A percentile compares a stretch with the other conserved stretches of the same genome.
phyloP scores from a whole-genome alignment of 2,888 invertebrate genomes.

The Orgyia antiqua region DNA sequence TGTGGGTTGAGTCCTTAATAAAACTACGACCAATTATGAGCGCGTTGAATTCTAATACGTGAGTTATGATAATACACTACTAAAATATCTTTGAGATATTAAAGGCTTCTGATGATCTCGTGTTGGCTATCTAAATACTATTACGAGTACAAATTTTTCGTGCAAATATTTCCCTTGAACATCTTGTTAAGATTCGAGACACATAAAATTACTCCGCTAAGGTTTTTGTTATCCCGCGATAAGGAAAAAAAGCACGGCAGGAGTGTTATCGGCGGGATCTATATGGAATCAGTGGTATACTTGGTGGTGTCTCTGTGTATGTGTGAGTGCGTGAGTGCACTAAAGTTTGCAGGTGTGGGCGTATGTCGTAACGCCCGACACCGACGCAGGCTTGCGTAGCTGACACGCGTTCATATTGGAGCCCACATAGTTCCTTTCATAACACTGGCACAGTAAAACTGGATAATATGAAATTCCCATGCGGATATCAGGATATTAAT shows the following conservation, averaged over 20 bases:
- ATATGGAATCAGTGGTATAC: conserved; percentile 41
- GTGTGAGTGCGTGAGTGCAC: conserved; percentile 24
- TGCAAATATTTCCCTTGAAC: too few relatives aligned
- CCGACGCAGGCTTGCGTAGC: conserved; percentile 55
- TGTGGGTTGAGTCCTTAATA: too few relatives aligned
- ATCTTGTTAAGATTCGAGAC: too few relatives aligned
- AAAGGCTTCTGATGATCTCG: too few relatives aligned
- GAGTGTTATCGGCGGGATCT: conserved; percentile 43
- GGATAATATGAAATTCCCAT: too few relatives aligned
- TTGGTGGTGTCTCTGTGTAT: conserved; percentile 29
- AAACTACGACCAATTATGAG: too few relatives aligned
- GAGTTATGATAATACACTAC: conserved; percentile 9
- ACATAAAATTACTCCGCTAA: conserved; percentile 15
- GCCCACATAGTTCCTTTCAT: too few relatives aligned
- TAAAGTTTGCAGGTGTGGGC: conserved; percentile 41
- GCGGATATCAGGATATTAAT: too few relatives aligned
- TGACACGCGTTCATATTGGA: conserved; percentile 43
- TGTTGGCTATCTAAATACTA: too few relatives aligned
- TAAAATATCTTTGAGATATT: too few relatives aligned
- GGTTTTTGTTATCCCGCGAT: conserved; percentile 19
- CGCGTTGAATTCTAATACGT: conserved; percentile 45
- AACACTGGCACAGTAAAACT: too few relatives aligned
- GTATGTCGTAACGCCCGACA: conserved; percentile 60
- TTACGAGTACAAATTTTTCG: too few relatives aligned
- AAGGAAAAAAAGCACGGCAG: conserved; percentile 24